Evolutionary conservation across 1,140 invertebrate species (phyloP), one percentile per base, ranked within the genome.

Genomic region (Paraescarpia echinospica): DNA sequence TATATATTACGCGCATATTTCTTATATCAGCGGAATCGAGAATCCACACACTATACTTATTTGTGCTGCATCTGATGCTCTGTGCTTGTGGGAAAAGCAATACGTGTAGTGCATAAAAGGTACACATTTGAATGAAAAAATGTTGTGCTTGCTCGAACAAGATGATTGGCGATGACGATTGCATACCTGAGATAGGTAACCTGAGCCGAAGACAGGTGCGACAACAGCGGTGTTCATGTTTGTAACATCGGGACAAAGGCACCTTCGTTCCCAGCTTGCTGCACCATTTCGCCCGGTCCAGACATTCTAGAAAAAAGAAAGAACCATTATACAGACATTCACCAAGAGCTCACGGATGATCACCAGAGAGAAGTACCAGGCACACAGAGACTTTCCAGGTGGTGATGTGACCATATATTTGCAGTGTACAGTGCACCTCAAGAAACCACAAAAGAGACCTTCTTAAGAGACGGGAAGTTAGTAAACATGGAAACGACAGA

Each of bases 221-320:
- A 27, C 59, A 77, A 77, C 59, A 77, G 59, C 59, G 59, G 59
- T 77, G 8, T 27, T 77, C 59, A 0, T 77, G 59, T 77, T 77
- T 77, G 59, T 77, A 77, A 27, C 59, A 77, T 14, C 59, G 59
- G 59, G 59, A 77, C 59, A 77, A 77, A 77, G 59, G 59, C 59
- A 77, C 59, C 59, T 77, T 77, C 59, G 59, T 77, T 12, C 59
- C 59, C 59, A 77, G 59, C 27, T 77, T 77, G 59, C 59, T 77
- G 59, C 59, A 77, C 59, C 59, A 77, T 77, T 77, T 77, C 59
- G 59, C 59, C 59, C 59, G 59, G 59, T 77, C 59, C 59, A 77
- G 59, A 77, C 59, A 77, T 77, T 77, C 59, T 77, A 18, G n/a
- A n/a, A n/a, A n/a, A 77, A 77, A 77, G 18, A 77, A 77, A 77